Evolutionary conservation across 2,113 vertebrate genomes (phyloP).

Genomic region (Nettapus auritus): DNA sequence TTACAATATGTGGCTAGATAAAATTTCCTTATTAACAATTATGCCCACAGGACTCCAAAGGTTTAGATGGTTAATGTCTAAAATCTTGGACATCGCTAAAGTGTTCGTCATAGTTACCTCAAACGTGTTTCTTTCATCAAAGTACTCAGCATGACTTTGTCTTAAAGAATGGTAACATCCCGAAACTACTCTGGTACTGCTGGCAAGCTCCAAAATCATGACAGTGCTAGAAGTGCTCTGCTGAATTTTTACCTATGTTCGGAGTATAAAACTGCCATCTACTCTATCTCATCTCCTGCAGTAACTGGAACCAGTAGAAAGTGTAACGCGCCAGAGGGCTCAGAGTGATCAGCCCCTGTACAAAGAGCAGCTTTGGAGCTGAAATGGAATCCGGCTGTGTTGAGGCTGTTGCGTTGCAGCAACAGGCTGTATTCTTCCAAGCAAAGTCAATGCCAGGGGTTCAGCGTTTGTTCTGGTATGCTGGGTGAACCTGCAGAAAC

Average conservation of each 20-base stretch:
- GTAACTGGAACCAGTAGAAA: background rate
- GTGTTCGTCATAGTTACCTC: slow-evolving; percentile 1
- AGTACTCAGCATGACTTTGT: background rate
- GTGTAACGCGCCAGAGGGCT: background rate
- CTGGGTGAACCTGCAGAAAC: background rate
- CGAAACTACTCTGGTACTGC: background rate
- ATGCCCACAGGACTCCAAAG: slow-evolving; percentile 1
- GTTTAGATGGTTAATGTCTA: background rate
- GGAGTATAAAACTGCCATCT: background rate
- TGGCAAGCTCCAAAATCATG: background rate
- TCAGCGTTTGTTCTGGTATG: background rate
- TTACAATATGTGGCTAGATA: background rate
- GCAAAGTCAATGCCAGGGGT: background rate
- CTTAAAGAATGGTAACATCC: background rate
- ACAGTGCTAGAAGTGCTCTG: background rate
- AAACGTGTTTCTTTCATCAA: background rate
- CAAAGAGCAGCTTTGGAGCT: background rate
- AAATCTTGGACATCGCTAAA: background rate
- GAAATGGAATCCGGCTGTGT: background rate
- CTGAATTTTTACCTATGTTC: background rate
- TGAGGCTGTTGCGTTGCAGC: background rate
- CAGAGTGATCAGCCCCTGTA: background rate
- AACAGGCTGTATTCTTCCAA: background rate
- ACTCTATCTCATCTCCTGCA: background rate
- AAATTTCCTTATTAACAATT: background rate